Base-by-base conservation (phyloP, 2,888 invertebrate genomes). In the Lasioglossum oenotherae region DNA sequence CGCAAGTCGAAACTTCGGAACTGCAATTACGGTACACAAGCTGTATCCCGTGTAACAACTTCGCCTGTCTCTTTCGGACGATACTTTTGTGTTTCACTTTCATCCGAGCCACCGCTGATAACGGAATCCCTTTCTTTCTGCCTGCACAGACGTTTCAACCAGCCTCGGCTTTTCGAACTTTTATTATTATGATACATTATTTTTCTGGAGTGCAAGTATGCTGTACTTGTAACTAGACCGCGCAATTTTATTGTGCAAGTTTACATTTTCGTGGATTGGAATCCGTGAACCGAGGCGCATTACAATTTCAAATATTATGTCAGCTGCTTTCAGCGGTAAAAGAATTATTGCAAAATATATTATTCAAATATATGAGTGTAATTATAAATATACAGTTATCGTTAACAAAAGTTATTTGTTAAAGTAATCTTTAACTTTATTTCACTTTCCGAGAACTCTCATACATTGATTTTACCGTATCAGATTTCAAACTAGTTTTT, bases 21-120 rank as follows among this genome's bases (percentile, higher is more conserved):
- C 80, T 69, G 67, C 80, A 80, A 80, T 74, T 67, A 80, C 74
- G 46, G 16, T 16, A 41, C 12, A 80, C 64, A 49, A 69, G 38
- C 31, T 80, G 67, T 60, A 57, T 31, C 12, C 27, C 16, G 67
- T 35, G 67, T 38, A 67, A 67, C 67, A 67, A 67, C 67, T 38
- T 67, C 67, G 35, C 23, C 67, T 67, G 67, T 67, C 67, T 35
- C 67, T 23, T 35, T 67, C 35, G 67, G 1, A 38, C 35, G 67
- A 35, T 35, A 67, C 67, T 35, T 35, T 38, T 67, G 19, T 67
- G 67, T 67, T 67, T 67, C 35, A 67, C 67, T 67, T 67, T 67
- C 67, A 35, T 67, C 35, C 19, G 35, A 67, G 67, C 31, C 19
- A 35, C 35, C 19, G 4, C 67, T 23, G 67, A 67, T 35, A 67